These are phyloP conservation scores for Eospalax fontanierii DNA, from an alignment of 2,797 vertebrate species.

Conservation along the genomic window DNA sequence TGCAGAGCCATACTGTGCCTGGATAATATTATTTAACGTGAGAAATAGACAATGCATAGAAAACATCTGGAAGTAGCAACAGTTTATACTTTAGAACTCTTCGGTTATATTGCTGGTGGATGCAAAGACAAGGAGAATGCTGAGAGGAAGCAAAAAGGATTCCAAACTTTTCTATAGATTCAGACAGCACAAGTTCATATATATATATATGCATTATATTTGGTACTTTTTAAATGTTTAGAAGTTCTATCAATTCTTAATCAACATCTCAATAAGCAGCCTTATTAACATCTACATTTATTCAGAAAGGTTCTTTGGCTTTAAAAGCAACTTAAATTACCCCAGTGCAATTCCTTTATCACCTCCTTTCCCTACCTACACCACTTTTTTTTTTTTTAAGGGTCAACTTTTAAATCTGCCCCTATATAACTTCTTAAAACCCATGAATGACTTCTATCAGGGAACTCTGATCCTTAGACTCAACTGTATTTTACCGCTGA, in stretches of 20 bases:
- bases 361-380: not conserved
- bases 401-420: conserved; percentile 57
- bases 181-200: conserved; percentile 27
- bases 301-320: conserved; percentile 22
- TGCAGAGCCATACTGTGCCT: not conserved
- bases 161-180: conserved; percentile 13
- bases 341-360: not conserved
- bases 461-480: conserved; percentile 61
- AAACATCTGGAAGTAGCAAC: not conserved
- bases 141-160: not conserved
- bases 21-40: not conserved
- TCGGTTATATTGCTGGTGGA: not conserved
- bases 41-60: not conserved
- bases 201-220: not conserved
- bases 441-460: conserved; percentile 36
- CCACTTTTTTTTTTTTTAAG: not conserved
- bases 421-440: conserved; percentile 71
- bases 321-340: conserved; percentile 30
- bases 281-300: conserved; percentile 56
- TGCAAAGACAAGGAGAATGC: not conserved
- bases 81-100: not conserved
- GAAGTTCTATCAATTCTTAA: conserved; percentile 43
- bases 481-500: conserved; percentile 66
- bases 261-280: not conserved
- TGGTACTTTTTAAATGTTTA: conserved; percentile 50